Conservation (phyloP, 2,888 invertebrate genomes). For the Lasioglossum zephyrum region DNA sequence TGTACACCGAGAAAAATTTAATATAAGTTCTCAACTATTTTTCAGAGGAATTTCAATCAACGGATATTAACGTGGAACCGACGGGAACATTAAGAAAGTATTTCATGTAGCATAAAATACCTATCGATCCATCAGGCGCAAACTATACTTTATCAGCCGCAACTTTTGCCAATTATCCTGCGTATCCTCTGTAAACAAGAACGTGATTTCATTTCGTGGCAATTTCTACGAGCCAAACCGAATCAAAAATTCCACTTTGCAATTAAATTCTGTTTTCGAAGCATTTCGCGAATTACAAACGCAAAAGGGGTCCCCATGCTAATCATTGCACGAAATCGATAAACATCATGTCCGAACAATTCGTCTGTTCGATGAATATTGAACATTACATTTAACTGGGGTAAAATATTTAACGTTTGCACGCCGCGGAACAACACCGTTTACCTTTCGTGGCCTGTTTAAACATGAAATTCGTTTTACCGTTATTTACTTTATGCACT, state of each 20-base stretch:
- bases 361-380: conserved; percentile 4
- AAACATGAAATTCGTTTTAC: conserved; percentile 3
- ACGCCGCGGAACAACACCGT: not conserved
- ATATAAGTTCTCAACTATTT: conserved; percentile 35
- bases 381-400: not conserved
- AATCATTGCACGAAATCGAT: not conserved
- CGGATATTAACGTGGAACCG: not conserved
- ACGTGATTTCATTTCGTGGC: not conserved
- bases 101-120: conserved; percentile 1
- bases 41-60: conserved; percentile 34
- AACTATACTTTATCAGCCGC: not conserved
- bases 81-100: not conserved
- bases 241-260: not conserved
- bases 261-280: not conserved
- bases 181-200: not conserved
- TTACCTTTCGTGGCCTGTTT: not conserved
- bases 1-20: conserved; percentile 14
- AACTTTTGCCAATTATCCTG: not conserved
- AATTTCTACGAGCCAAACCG: not conserved
- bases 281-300: not conserved
- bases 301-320: not conserved
- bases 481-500: not conserved
- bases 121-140: not conserved
- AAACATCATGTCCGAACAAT: not conserved
- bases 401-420: conserved; percentile 10